These are phyloP conservation scores for Peromyscus maniculatus DNA, from an alignment of 2,113 vertebrate genomes.

Conservation along the genomic window DNA sequence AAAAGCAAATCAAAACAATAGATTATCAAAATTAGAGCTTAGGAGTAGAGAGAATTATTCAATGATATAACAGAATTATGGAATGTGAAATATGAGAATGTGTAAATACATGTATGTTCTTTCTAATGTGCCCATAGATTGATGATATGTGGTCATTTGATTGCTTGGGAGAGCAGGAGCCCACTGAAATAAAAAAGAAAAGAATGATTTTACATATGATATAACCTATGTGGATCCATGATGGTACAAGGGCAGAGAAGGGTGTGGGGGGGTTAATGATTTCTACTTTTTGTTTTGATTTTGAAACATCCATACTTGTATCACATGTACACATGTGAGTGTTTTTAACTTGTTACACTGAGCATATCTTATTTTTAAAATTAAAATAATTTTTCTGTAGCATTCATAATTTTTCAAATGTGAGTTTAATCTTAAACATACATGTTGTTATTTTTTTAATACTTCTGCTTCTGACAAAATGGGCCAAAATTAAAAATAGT, in stretches of 20 bases:
- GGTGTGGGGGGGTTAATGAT: background rate
- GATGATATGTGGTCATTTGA: background rate
- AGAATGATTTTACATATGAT: background rate
- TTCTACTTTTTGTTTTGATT: background rate
- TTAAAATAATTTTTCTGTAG: background rate
- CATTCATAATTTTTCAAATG: background rate
- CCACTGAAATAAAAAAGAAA: constrained; percentile 23
- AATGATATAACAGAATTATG: background rate
- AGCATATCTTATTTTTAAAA: background rate
- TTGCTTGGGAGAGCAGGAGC: background rate
- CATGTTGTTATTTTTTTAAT: background rate
- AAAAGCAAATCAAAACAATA: background rate
- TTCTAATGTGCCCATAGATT: background rate
- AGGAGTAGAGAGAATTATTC: background rate
- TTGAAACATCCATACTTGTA: background rate
- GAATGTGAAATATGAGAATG: constrained; percentile 13
- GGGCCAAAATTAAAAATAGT: background rate
- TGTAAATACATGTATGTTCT: background rate
- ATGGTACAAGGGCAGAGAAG: constrained; percentile 33
- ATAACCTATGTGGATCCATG: background rate
- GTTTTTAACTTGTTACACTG: background rate
- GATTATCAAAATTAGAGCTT: background rate
- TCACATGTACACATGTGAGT: background rate
- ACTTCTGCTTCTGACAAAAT: background rate
- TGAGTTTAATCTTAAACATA: background rate